Percentiles rank a stretch among this genome's conserved stretches.
Evolutionary conservation across 1,140 invertebrate species (phyloP).

Genomic region (Euura saliciscinereae): DNA sequence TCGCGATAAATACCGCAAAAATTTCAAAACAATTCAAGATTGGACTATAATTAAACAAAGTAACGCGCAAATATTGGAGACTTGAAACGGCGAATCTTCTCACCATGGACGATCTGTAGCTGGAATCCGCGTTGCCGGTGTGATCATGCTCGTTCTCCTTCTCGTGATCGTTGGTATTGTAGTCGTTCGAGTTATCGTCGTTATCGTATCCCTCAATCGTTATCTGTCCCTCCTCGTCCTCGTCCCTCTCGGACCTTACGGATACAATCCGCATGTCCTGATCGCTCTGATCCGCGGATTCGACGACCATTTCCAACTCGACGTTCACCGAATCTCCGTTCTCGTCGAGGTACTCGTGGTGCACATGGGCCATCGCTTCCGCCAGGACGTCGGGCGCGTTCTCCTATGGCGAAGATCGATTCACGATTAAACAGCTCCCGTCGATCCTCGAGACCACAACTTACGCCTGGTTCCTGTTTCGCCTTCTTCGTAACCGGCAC

Average conservation of each 20-base stretch:
- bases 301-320: slow-evolving; percentile 45
- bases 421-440: slow-evolving; percentile 5
- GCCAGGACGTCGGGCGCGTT: slow-evolving; percentile 40
- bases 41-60: neutral
- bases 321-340: slow-evolving; percentile 32
- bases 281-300: slow-evolving; percentile 36
- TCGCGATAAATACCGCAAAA: no score
- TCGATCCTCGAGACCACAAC: neutral
- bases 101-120: neutral
- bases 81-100: neutral
- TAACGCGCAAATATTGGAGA: neutral
- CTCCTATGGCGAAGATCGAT: slow-evolving; percentile 16
- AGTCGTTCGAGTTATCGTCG: slow-evolving; percentile 3
- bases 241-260: slow-evolving; percentile 18
- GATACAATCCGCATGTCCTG: slow-evolving; percentile 20
- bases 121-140: neutral
- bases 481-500: slow-evolving; percentile 31
- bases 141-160: slow-evolving; percentile 6
- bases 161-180: neutral
- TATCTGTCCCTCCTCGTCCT: slow-evolving; percentile 12
- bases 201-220: slow-evolving; percentile 25
- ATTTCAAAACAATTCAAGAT: no score
- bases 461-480: slow-evolving; percentile 30
- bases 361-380: slow-evolving; percentile 48
- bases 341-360: slow-evolving; percentile 42